Conservation (phyloP, 2,888 invertebrate species). For the Leucoma salicis region DNA sequence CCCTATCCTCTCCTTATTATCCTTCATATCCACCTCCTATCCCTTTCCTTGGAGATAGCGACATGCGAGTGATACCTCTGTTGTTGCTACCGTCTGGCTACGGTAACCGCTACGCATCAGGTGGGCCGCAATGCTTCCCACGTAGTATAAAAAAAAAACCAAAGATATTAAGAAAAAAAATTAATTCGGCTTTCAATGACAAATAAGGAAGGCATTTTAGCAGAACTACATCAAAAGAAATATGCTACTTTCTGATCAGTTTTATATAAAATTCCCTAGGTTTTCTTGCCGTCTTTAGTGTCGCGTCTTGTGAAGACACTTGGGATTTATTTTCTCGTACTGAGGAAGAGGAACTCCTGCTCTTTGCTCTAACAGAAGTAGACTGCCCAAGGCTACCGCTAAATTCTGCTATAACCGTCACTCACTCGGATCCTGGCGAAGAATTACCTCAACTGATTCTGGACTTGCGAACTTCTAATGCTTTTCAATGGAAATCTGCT, state of each 20-base stretch:
- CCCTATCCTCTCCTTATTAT: too few species aligned
- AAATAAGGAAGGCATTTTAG: too few species aligned
- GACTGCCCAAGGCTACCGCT: conserved; percentile 89
- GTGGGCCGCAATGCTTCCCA: too few species aligned
- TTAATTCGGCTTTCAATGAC: too few species aligned
- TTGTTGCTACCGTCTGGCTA: too few species aligned
- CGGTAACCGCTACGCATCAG: too few species aligned
- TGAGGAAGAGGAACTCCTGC: conserved; percentile 84
- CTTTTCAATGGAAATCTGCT: conserved; percentile 87
- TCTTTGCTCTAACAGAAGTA: conserved; percentile 89
- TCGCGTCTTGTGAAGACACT: conserved; percentile 88
- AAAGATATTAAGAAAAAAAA: too few species aligned
- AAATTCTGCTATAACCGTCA: conserved; percentile 86
- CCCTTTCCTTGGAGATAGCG: too few species aligned
- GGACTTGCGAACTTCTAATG: conserved; percentile 85
- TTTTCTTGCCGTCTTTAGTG: conserved; percentile 86
- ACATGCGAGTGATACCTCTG: too few species aligned
- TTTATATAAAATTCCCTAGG: conserved; percentile 64
- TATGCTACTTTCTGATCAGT: not conserved
- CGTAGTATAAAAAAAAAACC: too few species aligned
- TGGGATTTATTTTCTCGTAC: conserved; percentile 87
- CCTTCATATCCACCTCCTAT: too few species aligned
- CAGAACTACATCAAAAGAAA: not conserved
- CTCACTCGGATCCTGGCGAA: conserved; percentile 85
- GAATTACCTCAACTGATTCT: conserved; percentile 90